phyloP scores from a whole-genome alignment of 2,113 vertebrate species.

The Heterochromis multidens region DNA sequence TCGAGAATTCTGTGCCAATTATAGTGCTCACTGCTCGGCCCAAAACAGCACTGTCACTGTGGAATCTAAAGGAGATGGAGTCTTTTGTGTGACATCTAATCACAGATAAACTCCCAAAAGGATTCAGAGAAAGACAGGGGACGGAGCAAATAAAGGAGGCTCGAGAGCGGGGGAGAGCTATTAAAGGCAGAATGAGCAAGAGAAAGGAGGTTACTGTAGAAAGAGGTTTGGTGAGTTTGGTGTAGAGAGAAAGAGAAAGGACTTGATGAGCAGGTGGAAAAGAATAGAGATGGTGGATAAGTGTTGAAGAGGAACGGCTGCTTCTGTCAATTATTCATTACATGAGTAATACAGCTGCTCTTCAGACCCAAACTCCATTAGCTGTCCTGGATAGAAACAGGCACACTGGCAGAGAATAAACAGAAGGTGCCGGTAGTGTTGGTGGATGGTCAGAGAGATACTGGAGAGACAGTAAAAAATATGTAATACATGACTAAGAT shows the following conservation, averaged over 20 bases:
- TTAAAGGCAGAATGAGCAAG: neutral
- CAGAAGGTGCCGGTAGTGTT: neutral
- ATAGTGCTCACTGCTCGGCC: neutral
- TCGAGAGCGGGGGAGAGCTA: neutral
- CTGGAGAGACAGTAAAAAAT: neutral
- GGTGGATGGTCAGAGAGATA: neutral
- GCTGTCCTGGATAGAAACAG: neutral
- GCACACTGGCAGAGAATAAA: neutral
- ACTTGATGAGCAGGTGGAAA: conserved; percentile 18
- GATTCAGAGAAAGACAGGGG: neutral
- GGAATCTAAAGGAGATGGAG: neutral
- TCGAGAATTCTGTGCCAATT: neutral
- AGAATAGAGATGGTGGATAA: conserved; percentile 20
- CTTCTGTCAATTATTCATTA: conserved; percentile 33
- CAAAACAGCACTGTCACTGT: neutral
- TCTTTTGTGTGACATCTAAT: neutral
- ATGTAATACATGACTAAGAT: neutral
- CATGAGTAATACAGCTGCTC: neutral
- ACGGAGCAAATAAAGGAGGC: neutral
- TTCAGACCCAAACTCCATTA: neutral
- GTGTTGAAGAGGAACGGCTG: neutral
- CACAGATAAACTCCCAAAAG: conserved; percentile 6
- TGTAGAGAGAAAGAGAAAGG: neutral
- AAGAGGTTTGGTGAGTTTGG: neutral
- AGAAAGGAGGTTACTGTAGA: neutral